Evolutionary conservation across 2,113 vertebrate genomes (phyloP).

Genomic region (Rynchops niger): DNA sequence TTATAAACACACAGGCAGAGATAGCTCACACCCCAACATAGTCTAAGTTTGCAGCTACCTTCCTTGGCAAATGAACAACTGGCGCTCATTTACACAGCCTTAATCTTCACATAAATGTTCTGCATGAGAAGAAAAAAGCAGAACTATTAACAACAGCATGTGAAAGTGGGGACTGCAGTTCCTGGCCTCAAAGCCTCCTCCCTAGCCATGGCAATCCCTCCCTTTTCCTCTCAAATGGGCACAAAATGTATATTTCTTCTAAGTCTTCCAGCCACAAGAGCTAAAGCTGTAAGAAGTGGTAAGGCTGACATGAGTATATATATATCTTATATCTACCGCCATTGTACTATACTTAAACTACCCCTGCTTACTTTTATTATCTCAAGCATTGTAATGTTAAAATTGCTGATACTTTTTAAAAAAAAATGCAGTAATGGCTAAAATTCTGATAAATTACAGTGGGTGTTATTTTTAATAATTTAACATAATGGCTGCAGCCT

Average conservation of each 20-base stretch:
- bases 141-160: not conserved
- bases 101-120: not conserved
- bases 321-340: not conserved
- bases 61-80: not conserved
- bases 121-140: not conserved
- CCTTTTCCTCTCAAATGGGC: not conserved
- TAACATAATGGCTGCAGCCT: constrained; percentile 65
- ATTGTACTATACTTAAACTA: constrained; percentile 18
- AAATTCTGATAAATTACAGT: constrained; percentile 66
- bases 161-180: not conserved
- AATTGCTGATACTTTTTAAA: constrained; percentile 8
- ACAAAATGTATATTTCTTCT: not conserved
- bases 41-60: not conserved
- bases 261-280: not conserved
- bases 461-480: constrained; percentile 74
- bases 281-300: not conserved
- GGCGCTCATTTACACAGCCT: not conserved
- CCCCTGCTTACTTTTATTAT: constrained; percentile 20
- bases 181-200: not conserved
- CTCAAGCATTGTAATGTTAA: constrained; percentile 24
- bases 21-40: rapidly evolving
- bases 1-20: not conserved
- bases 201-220: not conserved
- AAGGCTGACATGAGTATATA: not conserved
- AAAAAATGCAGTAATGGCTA: constrained; percentile 25